Percentiles rank a stretch among this genome's conserved stretches.
These are phyloP conservation scores for Auanema sp. DNA, from an alignment of 2,888 invertebrate genomes.

Conservation along the genomic window DNA sequence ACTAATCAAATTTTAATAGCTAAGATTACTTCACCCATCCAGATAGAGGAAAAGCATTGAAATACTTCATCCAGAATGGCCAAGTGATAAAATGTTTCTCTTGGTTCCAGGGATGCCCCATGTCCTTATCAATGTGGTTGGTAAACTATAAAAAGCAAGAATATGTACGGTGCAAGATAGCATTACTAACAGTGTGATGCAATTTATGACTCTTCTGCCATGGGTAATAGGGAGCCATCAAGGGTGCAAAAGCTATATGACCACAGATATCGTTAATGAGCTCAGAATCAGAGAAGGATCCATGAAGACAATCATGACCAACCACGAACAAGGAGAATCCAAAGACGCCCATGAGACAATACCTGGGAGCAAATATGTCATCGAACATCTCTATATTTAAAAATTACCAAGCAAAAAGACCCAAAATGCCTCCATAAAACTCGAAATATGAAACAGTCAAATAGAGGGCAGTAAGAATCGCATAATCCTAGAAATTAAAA, in stretches of 20 bases:
- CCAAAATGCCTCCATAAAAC: conserved; percentile 30
- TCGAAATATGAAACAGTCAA: conserved; percentile 41
- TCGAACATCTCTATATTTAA: no score
- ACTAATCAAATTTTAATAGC: neutral
- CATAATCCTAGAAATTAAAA: conserved; percentile 30
- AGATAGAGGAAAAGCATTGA: conserved; percentile 50
- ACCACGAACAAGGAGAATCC: conserved; percentile 52
- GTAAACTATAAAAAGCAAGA: conserved; percentile 28
- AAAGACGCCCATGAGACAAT: conserved; percentile 49
- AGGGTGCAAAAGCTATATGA: conserved; percentile 43
- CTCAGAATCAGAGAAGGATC: conserved; percentile 46
- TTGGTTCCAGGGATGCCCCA: conserved; percentile 51
- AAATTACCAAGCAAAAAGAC: conserved; percentile 38
- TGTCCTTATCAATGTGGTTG: conserved; percentile 37
- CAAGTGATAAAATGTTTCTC: conserved; percentile 33
- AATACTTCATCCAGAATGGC: conserved; percentile 31
- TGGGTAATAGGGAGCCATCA: conserved; percentile 52
- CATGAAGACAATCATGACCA: conserved; percentile 54
- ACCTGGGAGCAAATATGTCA: conserved; percentile 21
- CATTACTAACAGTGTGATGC: conserved; percentile 40
- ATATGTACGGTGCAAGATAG: neutral
- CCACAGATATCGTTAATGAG: conserved; percentile 49
- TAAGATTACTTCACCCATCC: conserved; percentile 49
- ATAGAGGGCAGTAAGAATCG: conserved; percentile 38
- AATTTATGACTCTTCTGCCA: conserved; percentile 53